Conservation (phyloP, 1,140 invertebrate species). For the Zophobas morio region DNA sequence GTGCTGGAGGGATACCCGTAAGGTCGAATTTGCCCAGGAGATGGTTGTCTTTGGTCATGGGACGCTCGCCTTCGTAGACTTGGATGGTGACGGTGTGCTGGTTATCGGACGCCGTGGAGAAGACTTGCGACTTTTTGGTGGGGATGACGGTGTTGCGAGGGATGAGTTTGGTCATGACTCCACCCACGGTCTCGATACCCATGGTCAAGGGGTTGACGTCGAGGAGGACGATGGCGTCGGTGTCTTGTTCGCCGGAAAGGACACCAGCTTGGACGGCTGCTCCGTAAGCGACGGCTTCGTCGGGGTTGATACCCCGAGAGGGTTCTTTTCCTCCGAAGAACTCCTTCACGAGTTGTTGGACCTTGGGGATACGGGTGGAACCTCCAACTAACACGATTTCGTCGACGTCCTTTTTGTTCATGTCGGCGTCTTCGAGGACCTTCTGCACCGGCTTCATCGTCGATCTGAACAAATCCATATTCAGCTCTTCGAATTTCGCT, state of each 20-base stretch:
- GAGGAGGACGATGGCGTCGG: constrained; percentile 95
- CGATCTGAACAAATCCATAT: constrained; percentile 98
- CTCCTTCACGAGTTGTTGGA: constrained; percentile 98
- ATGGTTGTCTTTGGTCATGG: constrained; percentile 99
- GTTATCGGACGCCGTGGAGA: constrained; percentile 99
- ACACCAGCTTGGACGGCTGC: constrained; percentile 98
- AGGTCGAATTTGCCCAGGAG: constrained; percentile 96
- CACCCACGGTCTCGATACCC: constrained; percentile 99
- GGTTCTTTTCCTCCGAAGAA: constrained; percentile 99
- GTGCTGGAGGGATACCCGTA: constrained; percentile 97
- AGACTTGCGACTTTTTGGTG: constrained; percentile 99
- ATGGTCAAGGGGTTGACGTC: constrained; percentile 99
- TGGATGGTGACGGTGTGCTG: constrained; percentile 99
- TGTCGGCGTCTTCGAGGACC: constrained; percentile 95
- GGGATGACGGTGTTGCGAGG: constrained; percentile 98
- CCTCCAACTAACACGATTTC: constrained; percentile 99
- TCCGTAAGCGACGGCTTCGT: constrained; percentile 98
- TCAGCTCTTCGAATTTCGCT: constrained; percentile 99
- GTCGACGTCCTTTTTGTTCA: constrained; percentile 99
- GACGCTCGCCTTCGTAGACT: constrained; percentile 97
- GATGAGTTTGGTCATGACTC: constrained; percentile 99
- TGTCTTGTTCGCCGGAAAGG: constrained; percentile 91
- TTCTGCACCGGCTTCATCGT: constrained; percentile 99
- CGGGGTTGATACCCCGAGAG: constrained; percentile 97
- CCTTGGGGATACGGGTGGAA: constrained; percentile 98